A percentile compares a stretch with the other conserved stretches of the same genome.
These are phyloP conservation scores for Thryonomys swinderianus DNA, from an alignment of 2,113 vertebrate species.

Conservation along the genomic window DNA sequence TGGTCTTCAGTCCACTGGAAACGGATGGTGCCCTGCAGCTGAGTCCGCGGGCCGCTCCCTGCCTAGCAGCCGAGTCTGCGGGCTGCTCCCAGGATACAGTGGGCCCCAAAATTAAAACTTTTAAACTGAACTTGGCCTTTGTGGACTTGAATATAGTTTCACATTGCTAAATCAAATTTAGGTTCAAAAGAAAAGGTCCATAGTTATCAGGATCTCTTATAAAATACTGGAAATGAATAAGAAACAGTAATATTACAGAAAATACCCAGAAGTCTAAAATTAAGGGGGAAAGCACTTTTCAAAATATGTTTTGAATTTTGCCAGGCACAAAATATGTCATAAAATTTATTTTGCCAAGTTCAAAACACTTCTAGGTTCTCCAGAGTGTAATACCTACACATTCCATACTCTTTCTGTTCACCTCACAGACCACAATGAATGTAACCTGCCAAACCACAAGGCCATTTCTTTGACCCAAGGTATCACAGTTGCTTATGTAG, in stretches of 20 bases:
- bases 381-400: not conserved
- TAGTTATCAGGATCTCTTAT: slow-evolving; percentile 48
- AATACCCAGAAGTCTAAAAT: slow-evolving; percentile 59
- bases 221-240: slow-evolving; percentile 64
- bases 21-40: too few species aligned
- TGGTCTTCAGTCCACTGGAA: too few species aligned
- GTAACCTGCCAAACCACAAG: slow-evolving; percentile 5
- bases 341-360: slow-evolving; percentile 65
- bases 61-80: too few species aligned
- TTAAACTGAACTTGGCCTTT: slow-evolving; percentile 26
- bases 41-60: too few species aligned
- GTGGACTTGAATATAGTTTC: slow-evolving; percentile 2
- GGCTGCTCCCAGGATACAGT: too few species aligned
- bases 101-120: slow-evolving; percentile 62
- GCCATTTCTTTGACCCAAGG: not conserved
- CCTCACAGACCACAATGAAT: not conserved
- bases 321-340: slow-evolving; percentile 58
- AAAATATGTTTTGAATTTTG: slow-evolving; percentile 73
- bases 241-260: slow-evolving; percentile 61
- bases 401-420: slow-evolving; percentile 29
- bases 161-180: slow-evolving; percentile 41
- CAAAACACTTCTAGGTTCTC: slow-evolving; percentile 54
- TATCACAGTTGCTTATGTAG: not conserved
- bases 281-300: slow-evolving; percentile 26
- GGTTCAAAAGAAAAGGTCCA: slow-evolving; percentile 57